Percentiles rank a stretch among this genome's conserved stretches.
These are phyloP conservation scores for Notolabrus celidotus DNA, from an alignment of 2,797 vertebrate genomes.

Conservation along the genomic window DNA sequence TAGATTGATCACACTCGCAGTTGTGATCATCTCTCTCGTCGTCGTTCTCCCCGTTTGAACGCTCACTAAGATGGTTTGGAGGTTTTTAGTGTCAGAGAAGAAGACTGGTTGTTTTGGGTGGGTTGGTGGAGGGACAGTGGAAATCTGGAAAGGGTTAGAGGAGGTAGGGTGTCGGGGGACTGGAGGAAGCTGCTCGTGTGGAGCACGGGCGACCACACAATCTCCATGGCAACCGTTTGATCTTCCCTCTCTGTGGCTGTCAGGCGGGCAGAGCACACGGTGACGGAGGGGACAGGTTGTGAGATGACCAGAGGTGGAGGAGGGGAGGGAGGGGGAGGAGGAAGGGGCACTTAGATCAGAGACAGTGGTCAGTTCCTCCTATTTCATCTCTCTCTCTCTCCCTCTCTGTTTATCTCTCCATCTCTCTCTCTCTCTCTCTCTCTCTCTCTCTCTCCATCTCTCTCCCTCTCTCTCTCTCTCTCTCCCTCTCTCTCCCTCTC, in stretches of 20 bases:
- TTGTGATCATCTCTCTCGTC: conserved; percentile 14
- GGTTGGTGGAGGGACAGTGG: conserved; percentile 29
- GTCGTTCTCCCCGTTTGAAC: conserved; percentile 13
- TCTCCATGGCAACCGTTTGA: conserved; percentile 87
- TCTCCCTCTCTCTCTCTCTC: too few species aligned
- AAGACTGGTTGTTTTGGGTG: conserved; percentile 4
- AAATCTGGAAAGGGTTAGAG: conserved; percentile 84
- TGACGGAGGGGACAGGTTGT: conserved; percentile 81
- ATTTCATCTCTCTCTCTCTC: conserved; percentile 16
- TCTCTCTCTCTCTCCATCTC: conserved; percentile 11
- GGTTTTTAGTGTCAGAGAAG: conserved; percentile 42
- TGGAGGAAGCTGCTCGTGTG: conserved; percentile 70
- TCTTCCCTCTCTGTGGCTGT: conserved; percentile 78
- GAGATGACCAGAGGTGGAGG: conserved; percentile 73
- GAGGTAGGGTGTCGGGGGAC: conserved; percentile 68
- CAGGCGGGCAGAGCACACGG: conserved; percentile 75
- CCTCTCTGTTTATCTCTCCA: not conserved
- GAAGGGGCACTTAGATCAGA: conserved; percentile 53
- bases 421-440: conserved; percentile 2
- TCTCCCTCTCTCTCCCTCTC: conserved; percentile 17
- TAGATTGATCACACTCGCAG: conserved; percentile 45
- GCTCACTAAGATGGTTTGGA: conserved; percentile 28
- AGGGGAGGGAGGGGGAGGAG: conserved; percentile 22
- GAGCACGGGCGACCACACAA: conserved; percentile 81
- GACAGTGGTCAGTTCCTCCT: conserved; percentile 43